phyloP scores from a whole-genome alignment of 2,797 vertebrate genomes.

The Notamacropus eugenii region DNA sequence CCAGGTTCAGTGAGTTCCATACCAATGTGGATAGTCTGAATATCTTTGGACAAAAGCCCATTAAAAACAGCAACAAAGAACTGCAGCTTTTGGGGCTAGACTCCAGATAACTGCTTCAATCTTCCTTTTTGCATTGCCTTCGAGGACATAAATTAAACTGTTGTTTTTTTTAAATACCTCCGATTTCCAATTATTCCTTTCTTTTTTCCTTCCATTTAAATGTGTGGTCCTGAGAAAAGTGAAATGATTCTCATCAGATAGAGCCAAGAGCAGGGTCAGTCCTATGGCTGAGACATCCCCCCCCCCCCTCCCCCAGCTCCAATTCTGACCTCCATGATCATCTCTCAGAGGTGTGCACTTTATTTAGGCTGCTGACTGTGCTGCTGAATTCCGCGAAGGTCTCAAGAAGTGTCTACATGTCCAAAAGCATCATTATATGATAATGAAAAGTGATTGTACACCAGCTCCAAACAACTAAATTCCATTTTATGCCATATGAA shows the following conservation, averaged over 20 bases:
- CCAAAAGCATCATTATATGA: neutral
- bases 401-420: neutral
- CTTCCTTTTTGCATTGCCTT: neutral
- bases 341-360: neutral
- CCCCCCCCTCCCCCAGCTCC: neutral
- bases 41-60: neutral
- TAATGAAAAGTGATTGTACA: slow-evolving; percentile 15
- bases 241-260: neutral
- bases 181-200: neutral
- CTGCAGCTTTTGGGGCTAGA: neutral
- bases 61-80: neutral
- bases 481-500: slow-evolving; percentile 21
- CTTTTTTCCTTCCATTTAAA: neutral
- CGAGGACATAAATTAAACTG: too few relatives aligned
- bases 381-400: too few relatives aligned
- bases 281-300: neutral
- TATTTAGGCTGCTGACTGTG: neutral
- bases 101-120: neutral
- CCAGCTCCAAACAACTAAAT: neutral
- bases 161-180: neutral
- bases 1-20: neutral
- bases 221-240: neutral
- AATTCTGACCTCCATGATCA: neutral
- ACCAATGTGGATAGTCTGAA: neutral
- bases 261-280: neutral